Evolutionary conservation across 2,888 invertebrate species (phyloP).

Genomic region (Cantharis flavilabris): DNA sequence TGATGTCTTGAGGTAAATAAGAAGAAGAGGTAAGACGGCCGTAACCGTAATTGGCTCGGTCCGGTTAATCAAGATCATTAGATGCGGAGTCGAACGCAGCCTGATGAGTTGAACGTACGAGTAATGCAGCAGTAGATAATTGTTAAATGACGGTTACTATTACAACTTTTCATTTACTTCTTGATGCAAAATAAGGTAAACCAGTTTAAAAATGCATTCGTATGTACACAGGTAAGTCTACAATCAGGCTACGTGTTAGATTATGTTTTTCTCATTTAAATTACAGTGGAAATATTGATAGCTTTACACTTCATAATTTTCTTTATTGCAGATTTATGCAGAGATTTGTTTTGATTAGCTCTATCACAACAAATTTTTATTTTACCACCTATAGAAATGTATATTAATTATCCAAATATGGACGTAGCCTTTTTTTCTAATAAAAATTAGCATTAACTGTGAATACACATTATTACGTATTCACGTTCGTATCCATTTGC

Average conservation of each 20-base stretch:
- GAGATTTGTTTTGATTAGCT: background rate
- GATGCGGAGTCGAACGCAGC: slow-evolving; percentile 25
- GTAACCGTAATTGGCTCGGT: slow-evolving; percentile 27
- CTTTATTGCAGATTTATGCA: background rate
- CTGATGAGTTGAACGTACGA: slow-evolving; percentile 29
- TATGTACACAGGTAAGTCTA: background rate
- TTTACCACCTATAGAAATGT: background rate
- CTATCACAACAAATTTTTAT: background rate
- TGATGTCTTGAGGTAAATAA: slow-evolving; percentile 26
- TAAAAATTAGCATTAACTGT: background rate
- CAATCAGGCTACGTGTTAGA: background rate
- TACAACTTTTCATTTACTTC: slow-evolving; percentile 13
- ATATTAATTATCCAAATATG: background rate
- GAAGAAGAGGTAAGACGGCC: slow-evolving; percentile 22
- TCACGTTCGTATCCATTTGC: background rate
- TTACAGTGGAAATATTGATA: background rate
- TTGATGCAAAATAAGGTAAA: background rate
- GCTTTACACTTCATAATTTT: background rate
- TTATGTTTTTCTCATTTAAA: background rate
- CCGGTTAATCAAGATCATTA: slow-evolving; percentile 32
- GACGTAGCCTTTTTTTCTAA: background rate
- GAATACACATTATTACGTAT: background rate
- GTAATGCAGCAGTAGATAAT: slow-evolving; percentile 27
- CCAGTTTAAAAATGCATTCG: slow-evolving; percentile 1
- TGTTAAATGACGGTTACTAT: slow-evolving; percentile 14